These are phyloP conservation scores for Pelusios castaneus DNA, from an alignment of 2,113 vertebrate species.

Conservation along the genomic window DNA sequence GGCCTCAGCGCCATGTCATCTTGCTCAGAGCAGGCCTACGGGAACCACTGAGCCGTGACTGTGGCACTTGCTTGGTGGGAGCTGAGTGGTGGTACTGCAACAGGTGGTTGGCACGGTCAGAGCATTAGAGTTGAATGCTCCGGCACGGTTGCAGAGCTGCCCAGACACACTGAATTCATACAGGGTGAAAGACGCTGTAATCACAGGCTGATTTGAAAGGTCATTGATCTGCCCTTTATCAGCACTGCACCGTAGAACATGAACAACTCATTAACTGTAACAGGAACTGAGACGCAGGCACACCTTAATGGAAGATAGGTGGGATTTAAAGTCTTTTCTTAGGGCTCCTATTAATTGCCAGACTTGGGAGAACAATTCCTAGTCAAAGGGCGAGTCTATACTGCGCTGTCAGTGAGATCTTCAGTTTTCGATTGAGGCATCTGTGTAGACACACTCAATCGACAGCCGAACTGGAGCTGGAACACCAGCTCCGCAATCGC, in stretches of 20 bases:
- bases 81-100: not conserved
- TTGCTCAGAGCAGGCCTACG: not conserved
- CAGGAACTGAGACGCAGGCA: not conserved
- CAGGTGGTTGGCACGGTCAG: not conserved
- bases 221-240: not conserved
- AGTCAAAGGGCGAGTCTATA: too few species aligned
- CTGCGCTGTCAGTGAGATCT: too few species aligned
- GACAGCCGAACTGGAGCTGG: too few species aligned
- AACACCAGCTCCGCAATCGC: too few species aligned
- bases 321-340: not conserved
- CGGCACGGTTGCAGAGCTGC: not conserved
- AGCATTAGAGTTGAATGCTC: not conserved
- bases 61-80: not conserved
- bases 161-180: not conserved
- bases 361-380: not conserved
- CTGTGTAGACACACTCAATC: too few species aligned
- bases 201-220: not conserved
- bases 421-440: too few species aligned
- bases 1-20: not conserved
- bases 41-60: not conserved
- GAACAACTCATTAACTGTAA: not conserved
- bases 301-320: not conserved
- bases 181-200: not conserved
- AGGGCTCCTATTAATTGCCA: not conserved
- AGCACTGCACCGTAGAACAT: not conserved